phyloP scores from a whole-genome alignment of 2,113 vertebrate genomes.

The Epinephelus cyanopodus region DNA sequence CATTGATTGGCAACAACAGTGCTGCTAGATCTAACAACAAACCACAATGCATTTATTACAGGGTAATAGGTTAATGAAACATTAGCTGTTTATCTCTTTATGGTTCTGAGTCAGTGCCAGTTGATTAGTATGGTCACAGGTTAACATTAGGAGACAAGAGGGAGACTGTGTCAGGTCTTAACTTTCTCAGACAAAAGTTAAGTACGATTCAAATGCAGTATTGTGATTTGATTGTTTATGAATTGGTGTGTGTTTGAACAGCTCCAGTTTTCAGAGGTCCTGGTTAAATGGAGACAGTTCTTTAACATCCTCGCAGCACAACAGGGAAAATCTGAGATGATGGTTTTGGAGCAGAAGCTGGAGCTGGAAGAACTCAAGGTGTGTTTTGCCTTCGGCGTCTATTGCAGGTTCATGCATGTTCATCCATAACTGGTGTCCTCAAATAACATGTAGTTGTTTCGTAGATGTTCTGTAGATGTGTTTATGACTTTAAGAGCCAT shows the following conservation, averaged over 20 bases:
- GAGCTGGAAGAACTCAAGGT: conserved; percentile 91
- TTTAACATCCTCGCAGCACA: conserved; percentile 90
- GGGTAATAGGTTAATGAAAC: background rate
- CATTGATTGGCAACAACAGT: background rate
- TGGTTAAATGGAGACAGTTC: conserved; percentile 92
- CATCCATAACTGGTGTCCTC: background rate
- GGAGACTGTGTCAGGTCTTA: background rate
- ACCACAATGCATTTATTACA: background rate
- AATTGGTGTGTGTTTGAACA: conserved; percentile 64
- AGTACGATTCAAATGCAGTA: background rate
- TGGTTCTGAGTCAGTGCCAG: conserved; percentile 7
- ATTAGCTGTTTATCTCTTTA: background rate
- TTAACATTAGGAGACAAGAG: background rate
- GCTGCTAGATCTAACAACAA: background rate
- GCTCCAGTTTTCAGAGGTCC: conserved; percentile 94
- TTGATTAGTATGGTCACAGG: background rate
- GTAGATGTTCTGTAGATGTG: background rate
- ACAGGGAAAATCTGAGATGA: conserved; percentile 88
- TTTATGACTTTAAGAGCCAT: background rate
- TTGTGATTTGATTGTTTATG: background rate
- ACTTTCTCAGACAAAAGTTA: background rate
- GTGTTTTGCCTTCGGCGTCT: background rate
- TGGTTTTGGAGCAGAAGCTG: conserved; percentile 88
- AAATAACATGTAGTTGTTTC: background rate
- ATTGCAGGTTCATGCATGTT: background rate